Evolutionary conservation across 2,797 vertebrate genomes (phyloP).

Genomic region (Dendrocincla fuliginosa): DNA sequence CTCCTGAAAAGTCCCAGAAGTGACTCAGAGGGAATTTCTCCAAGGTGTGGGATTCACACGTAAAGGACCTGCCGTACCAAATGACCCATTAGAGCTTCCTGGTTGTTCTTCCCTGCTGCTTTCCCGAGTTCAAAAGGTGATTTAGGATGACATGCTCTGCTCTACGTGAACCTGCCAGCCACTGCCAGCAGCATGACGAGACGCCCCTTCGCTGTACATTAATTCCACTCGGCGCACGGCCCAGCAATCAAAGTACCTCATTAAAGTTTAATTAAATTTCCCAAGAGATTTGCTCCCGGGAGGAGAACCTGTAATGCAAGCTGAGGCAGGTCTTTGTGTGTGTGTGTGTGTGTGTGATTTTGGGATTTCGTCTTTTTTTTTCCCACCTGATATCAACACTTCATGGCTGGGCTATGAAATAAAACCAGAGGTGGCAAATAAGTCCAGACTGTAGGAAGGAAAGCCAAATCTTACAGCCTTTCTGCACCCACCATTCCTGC

Average conservation of each 20-base stretch:
- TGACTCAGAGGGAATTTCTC: background rate
- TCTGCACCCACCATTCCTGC: background rate
- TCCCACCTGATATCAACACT: accelerated
- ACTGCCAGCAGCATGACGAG: slow-evolving; percentile 44
- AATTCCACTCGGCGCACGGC: slow-evolving; percentile 32
- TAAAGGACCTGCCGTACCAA: background rate
- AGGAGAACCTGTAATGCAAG: slow-evolving; percentile 49
- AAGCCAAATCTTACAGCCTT: background rate
- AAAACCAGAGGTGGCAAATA: background rate
- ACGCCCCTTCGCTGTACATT: slow-evolving; percentile 2
- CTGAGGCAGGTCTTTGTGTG: background rate
- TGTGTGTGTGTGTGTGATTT: background rate
- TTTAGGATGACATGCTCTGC: slow-evolving; percentile 32
- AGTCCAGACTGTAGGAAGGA: background rate
- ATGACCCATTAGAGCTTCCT: background rate
- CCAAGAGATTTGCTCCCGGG: slow-evolving; percentile 56
- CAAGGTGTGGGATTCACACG: accelerated
- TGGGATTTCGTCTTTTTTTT: background rate
- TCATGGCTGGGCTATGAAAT: background rate
- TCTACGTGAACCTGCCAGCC: slow-evolving; percentile 34
- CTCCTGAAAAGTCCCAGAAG: background rate
- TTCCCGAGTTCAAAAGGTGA: slow-evolving; percentile 65
- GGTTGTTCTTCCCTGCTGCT: background rate
- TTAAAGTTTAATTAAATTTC: slow-evolving; percentile 68
- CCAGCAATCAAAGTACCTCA: slow-evolving; percentile 61